Conservation (phyloP, 1,140 invertebrate genomes). For the Agrypnia vestita region DNA sequence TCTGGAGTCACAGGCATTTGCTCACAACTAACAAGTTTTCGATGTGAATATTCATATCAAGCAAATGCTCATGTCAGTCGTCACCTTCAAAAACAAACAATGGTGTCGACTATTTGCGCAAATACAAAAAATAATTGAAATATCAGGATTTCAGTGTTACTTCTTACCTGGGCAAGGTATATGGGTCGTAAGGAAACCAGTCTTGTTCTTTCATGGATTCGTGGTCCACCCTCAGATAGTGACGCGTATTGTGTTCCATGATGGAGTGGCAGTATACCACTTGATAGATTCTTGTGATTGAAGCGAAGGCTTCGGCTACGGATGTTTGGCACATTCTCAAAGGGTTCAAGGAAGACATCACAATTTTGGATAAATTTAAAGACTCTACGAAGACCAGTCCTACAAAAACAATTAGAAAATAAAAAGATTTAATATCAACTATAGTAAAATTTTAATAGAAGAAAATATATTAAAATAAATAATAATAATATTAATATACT, state of each 20-base stretch:
- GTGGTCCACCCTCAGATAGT: constrained; percentile 73
- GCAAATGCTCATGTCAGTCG: no score
- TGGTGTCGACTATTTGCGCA: no score
- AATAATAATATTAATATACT: no score
- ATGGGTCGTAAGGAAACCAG: constrained; percentile 72
- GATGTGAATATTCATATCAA: no score
- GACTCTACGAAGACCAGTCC: constrained; percentile 85
- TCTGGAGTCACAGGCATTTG: no score
- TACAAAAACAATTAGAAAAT: constrained; percentile 68
- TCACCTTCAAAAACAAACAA: no score
- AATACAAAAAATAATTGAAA: no score
- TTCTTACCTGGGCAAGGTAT: constrained; percentile 67
- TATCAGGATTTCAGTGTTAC: background rate
- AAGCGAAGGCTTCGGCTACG: constrained; percentile 88
- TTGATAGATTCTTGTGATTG: constrained; percentile 88
- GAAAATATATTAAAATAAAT: no score
- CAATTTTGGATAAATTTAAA: constrained; percentile 87
- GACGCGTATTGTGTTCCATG: constrained; percentile 88
- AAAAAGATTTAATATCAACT: background rate
- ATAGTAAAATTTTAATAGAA: background rate
- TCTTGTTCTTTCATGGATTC: constrained; percentile 64
- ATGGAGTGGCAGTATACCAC: constrained; percentile 93
- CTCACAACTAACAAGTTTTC: no score
- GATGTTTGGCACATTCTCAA: constrained; percentile 83
- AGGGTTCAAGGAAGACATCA: constrained; percentile 90